Percentiles rank a stretch among this genome's conserved stretches.
Conservation (phyloP, 2,888 invertebrate genomes). For the Drosophila greeni region DNA sequence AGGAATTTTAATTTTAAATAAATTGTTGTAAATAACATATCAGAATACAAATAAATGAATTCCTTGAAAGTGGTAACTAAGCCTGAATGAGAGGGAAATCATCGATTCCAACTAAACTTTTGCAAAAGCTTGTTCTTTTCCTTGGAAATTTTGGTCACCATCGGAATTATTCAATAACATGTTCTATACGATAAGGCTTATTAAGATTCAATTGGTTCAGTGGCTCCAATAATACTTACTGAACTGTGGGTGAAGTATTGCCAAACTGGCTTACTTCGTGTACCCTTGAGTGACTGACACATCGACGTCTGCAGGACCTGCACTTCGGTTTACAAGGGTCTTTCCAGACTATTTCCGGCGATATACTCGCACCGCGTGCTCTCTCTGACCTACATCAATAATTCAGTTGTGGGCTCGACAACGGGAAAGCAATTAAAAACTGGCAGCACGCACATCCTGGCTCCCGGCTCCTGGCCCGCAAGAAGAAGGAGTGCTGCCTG, state of each 20-base stretch:
- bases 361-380: slow-evolving; percentile 7
- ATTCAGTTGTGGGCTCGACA: slow-evolving; percentile 53
- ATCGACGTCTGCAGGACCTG: background rate
- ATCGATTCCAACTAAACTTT: background rate
- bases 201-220: background rate
- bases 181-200: background rate
- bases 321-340: slow-evolving; percentile 1
- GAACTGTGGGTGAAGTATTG: background rate
- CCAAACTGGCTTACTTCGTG: background rate
- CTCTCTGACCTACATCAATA: slow-evolving; percentile 64
- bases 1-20: background rate
- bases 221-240: background rate
- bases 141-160: background rate
- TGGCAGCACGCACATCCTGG: slow-evolving; percentile 55
- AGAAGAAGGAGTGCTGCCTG: slow-evolving; percentile 32
- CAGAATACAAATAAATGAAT: background rate
- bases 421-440: slow-evolving; percentile 63
- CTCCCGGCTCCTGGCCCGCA: slow-evolving; percentile 1
- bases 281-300: slow-evolving; percentile 16
- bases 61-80: background rate
- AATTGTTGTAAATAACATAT: background rate
- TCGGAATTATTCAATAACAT: background rate
- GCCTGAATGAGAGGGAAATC: too few species aligned
- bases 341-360: slow-evolving; percentile 24
- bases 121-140: background rate